phyloP scores from a whole-genome alignment of 2,113 vertebrate species.

The Oryzias curvinotus region DNA sequence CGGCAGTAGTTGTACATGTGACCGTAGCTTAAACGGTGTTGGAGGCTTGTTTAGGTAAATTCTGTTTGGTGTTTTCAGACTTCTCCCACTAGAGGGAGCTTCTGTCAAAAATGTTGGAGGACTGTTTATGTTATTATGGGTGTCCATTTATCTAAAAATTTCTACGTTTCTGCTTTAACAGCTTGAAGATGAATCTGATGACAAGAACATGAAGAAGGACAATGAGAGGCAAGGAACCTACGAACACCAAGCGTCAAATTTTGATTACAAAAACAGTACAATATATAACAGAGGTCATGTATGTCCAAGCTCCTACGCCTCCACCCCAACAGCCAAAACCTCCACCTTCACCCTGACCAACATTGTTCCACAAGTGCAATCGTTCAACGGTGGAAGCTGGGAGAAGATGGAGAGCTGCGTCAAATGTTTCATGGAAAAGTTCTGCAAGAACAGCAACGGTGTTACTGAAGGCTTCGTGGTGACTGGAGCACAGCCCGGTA shows the following conservation, averaged over 20 bases:
- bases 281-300: constrained; percentile 19
- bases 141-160: not conserved
- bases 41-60: too few species aligned
- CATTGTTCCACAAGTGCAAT: constrained; percentile 8
- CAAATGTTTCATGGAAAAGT: constrained; percentile 23
- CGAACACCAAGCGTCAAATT: not conserved
- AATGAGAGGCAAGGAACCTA: not conserved
- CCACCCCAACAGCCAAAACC: not conserved
- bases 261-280: not conserved
- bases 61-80: too few species aligned
- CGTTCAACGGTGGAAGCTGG: constrained; percentile 38
- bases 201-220: not conserved
- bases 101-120: too few species aligned
- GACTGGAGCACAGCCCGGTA: constrained; percentile 16
- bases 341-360: constrained; percentile 44
- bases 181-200: constrained; percentile 14
- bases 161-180: constrained; percentile 1
- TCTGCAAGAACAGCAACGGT: constrained; percentile 8
- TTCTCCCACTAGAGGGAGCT: too few species aligned
- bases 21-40: too few species aligned
- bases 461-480: constrained; percentile 6
- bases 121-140: not conserved
- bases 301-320: constrained; percentile 17
- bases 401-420: constrained; percentile 15
- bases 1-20: too few species aligned